These are phyloP conservation scores for Capromys pilorides DNA, from an alignment of 2,797 vertebrate species.

Conservation along the genomic window DNA sequence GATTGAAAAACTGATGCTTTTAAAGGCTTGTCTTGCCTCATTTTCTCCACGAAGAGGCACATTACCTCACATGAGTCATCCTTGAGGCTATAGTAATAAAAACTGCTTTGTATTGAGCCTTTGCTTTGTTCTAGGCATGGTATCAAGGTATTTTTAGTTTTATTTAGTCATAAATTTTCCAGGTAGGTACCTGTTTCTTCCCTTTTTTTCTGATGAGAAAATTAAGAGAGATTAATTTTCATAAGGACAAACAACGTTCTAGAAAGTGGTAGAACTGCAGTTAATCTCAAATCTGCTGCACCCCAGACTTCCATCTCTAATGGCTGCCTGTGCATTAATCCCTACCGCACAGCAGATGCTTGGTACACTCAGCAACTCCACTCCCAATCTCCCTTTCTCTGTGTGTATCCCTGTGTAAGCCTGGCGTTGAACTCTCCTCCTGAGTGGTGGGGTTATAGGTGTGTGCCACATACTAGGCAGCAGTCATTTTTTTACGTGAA, in stretches of 20 bases:
- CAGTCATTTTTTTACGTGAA: slow-evolving; percentile 39
- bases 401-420: background rate
- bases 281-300: background rate
- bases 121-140: slow-evolving; percentile 42
- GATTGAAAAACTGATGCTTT: background rate
- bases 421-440: background rate
- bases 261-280: background rate
- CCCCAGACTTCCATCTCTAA: background rate
- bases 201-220: slow-evolving; percentile 39
- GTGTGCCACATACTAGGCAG: background rate
- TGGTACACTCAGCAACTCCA: background rate
- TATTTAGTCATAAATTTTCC: slow-evolving; percentile 36
- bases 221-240: slow-evolving; percentile 5
- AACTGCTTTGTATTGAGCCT: slow-evolving; percentile 15
- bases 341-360: background rate
- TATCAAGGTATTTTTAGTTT: slow-evolving; percentile 54
- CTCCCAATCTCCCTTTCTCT: background rate
- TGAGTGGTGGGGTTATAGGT: background rate
- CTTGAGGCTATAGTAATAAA: slow-evolving; percentile 19
- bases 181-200: background rate
- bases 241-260: slow-evolving; percentile 16
- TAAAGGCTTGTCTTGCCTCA: slow-evolving; percentile 15
- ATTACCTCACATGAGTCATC: slow-evolving; percentile 20
- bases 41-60: background rate
- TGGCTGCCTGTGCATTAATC: background rate